Percentiles rank a stretch among this genome's conserved stretches.
Evolutionary conservation across 2,888 invertebrate species (phyloP).

Genomic region (Brachyopa scutellaris): DNA sequence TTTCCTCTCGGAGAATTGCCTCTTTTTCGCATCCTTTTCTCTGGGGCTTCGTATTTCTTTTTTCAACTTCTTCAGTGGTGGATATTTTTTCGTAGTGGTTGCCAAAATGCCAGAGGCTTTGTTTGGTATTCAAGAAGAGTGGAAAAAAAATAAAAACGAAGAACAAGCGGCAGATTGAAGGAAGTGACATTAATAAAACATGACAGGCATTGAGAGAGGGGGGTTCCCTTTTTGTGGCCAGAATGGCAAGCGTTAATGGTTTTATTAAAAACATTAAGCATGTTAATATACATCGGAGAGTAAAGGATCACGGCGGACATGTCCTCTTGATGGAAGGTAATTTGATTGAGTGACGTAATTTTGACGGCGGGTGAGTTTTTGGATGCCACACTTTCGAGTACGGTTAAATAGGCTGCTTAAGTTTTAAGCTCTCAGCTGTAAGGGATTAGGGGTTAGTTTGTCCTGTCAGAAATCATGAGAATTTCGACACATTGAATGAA

Average conservation of each 20-base stretch:
- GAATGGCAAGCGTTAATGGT: constrained; percentile 27
- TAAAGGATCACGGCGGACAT: neutral
- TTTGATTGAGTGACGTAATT: neutral
- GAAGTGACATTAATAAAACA: constrained; percentile 67
- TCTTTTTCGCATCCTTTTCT: constrained; percentile 1
- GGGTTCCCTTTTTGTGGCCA: constrained; percentile 1
- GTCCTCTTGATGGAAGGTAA: neutral
- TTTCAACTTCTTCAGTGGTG: neutral
- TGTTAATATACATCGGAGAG: constrained; percentile 24
- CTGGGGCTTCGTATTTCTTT: neutral
- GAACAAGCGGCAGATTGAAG: constrained; percentile 61
- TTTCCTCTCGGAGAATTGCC: constrained; percentile 43
- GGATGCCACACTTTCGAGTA: too few relatives aligned
- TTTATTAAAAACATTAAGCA: constrained; percentile 25
- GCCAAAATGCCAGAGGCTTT: constrained; percentile 39
- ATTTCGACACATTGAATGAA: too few relatives aligned
- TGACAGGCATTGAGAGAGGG: constrained; percentile 52
- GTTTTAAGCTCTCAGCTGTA: too few relatives aligned
- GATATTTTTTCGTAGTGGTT: constrained; percentile 24
- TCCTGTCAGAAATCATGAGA: too few relatives aligned
- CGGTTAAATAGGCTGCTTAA: too few relatives aligned
- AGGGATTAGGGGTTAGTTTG: too few relatives aligned
- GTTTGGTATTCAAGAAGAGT: constrained; percentile 13
- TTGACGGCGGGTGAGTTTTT: too few relatives aligned
- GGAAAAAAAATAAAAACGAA: constrained; percentile 4